Base-by-base conservation (phyloP, 2,113 vertebrate species). In the Halichoeres trimaculatus region DNA sequence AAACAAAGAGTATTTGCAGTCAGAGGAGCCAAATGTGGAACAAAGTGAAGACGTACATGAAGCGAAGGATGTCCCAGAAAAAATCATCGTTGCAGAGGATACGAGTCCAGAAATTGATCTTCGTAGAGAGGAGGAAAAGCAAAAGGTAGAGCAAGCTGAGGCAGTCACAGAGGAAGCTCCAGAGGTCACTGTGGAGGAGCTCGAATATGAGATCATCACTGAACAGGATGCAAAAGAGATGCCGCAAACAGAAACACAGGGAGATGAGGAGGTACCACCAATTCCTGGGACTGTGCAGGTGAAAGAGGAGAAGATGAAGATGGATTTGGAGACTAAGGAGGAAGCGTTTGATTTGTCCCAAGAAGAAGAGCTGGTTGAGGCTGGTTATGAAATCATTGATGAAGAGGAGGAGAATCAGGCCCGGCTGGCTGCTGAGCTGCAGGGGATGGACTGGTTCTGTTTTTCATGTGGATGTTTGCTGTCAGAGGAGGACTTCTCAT, bases 361-460 rank as follows among this genome's bases (percentile, higher is more conserved):
- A 36, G 82, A 89, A 67, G 93, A 94, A 62, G 92, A 94, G 57
- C 45, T 73, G 17, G 73, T 85, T 22, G 95, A 95, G 51, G 90
- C 85, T 24, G 94, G 88, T 11, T 94, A 95, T 90, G 94, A 96
- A 52, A 91, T 94, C 65, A 91, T 94, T 54, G 95, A 95, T 74
- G 91, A 89, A 53, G 94, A 95, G 69, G 94, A 96, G 16, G 66
- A 87, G n/a, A 88, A 83, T 36, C 90, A 91, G 66, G 88, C 92
- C 48, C 90, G 91, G 35, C 90, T 84, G 78, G 95, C 96, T 74
- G 60, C 34, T 1, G 95, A 94, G 85, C 95, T 94, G 72, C 57
- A 86, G 10, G 94, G 94, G 64, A 83, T 94, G 84, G 95, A 98
- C 81, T 94, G 94, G 35, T 99, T 96, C 26, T 99, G 98, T 85